Percentiles rank a stretch among this genome's conserved stretches.
phyloP scores from a whole-genome alignment of 1,140 invertebrate genomes.

The Thaumatotibia leucotreta region DNA sequence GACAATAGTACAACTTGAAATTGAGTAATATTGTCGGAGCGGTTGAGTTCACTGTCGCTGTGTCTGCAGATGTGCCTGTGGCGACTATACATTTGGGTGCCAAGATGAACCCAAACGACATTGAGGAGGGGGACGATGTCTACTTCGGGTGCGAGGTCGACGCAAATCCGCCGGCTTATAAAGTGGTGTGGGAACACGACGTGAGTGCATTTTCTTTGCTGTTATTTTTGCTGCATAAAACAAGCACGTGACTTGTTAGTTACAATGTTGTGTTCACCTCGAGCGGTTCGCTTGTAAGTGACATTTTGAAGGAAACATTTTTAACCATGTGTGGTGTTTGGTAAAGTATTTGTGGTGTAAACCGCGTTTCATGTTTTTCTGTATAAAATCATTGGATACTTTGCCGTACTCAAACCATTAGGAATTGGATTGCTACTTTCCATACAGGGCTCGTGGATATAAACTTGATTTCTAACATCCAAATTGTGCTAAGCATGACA shows the following conservation, averaged over 20 bases:
- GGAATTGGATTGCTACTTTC: too few relatives aligned
- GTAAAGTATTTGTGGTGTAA: neutral
- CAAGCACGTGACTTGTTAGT: slow-evolving; percentile 7
- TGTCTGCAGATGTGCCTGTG: slow-evolving; percentile 84
- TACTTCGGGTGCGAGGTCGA: slow-evolving; percentile 93
- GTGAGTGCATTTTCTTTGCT: slow-evolving; percentile 79
- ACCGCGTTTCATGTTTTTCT: too few relatives aligned
- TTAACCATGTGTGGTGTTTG: neutral
- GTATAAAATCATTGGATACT: too few relatives aligned
- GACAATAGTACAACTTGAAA: neutral
- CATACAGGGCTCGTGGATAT: too few relatives aligned
- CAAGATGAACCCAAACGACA: slow-evolving; percentile 91
- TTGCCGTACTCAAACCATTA: too few relatives aligned
- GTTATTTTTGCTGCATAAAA: slow-evolving; percentile 14
- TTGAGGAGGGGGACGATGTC: slow-evolving; percentile 93
- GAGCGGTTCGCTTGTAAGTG: slow-evolving; percentile 31
- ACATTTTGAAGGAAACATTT: neutral
- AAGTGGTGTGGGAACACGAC: slow-evolving; percentile 94
- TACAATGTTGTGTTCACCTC: neutral
- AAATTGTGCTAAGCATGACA: too few relatives aligned
- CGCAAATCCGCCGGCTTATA: slow-evolving; percentile 90
- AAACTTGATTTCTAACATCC: too few relatives aligned
- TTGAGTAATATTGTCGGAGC: neutral
- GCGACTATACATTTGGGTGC: slow-evolving; percentile 85
- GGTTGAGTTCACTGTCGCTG: slow-evolving; percentile 15